Evolutionary conservation across 1,140 invertebrate species (phyloP), one percentile per base, ranked within the genome.

Genomic region (Triops cancriformis): DNA sequence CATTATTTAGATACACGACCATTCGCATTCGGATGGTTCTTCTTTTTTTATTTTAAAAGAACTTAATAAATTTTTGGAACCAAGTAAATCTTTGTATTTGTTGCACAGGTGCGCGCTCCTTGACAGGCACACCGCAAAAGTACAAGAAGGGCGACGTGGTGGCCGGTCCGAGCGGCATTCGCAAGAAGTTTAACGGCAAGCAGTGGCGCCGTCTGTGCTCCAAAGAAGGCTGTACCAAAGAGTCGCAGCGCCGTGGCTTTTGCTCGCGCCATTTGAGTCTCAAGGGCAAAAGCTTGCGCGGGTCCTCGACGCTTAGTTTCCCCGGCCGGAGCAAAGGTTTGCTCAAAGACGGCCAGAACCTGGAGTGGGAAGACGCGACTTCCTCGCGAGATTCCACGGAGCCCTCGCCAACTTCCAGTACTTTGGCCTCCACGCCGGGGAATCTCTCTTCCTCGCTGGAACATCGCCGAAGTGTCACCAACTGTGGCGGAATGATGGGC

Each of bases 121-220:
- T 95, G 88, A 92, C 93, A 82, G 92, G 93, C 81, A 95, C 95
- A 79, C 94, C 94, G 83, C 94, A 96, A 85, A 97, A 96, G 85
- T 98, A 97, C 86, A 98, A 98, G 86, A 98, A 99, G 86, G 98
- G 97, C 79, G 97, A 99, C 85, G 94, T 99, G 82, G 96, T 99
- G 42, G 91, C 93, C 37, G 97, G 95, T 73, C 94, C 96, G 73
- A 97, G 94, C 83, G 97, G 97, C 80, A 96, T 99, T 81, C 87
- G 96, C 4, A 99, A 99, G 87, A 99, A 99, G 87, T 99, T 97
- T 85, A 99, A 99, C 87, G 98, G 98, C 6, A 99, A 99, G 87
- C 98, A 99, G 84, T 99, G 97, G 98, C 89, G 97, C 80, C 88
- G 97, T 82, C 88, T 99, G 64, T 98, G 96, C 85, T 96, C 95